A percentile compares a stretch with the other conserved stretches of the same genome.
Conservation (phyloP, 2,888 invertebrate genomes). For the Adelphocoris suturalis region DNA sequence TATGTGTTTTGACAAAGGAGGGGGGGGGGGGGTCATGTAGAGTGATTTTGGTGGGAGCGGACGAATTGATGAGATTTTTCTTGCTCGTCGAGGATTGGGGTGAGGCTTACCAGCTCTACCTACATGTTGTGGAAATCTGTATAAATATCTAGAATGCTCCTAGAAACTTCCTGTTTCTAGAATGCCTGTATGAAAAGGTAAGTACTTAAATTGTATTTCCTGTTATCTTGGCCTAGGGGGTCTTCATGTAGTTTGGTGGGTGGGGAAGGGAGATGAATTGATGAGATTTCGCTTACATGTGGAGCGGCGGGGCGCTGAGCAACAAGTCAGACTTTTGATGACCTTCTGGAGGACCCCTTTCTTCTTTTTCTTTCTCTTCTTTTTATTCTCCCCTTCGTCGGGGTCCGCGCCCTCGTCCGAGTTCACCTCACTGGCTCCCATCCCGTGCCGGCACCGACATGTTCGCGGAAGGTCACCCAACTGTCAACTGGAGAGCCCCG, state of each 20-base stretch:
- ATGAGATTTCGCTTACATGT: conserved; percentile 36
- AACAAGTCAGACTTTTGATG: conserved; percentile 51
- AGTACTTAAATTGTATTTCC: no score
- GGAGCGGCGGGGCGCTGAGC: conserved; percentile 2
- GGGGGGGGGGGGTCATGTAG: no score
- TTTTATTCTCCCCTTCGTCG: conserved; percentile 37
- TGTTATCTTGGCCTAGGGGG: no score
- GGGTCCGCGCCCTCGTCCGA: conserved; percentile 58
- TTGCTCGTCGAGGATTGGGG: background rate
- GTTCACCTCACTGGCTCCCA: conserved; percentile 58
- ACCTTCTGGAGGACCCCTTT: conserved; percentile 57
- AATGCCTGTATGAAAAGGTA: no score
- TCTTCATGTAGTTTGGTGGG: no score
- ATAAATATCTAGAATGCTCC: no score
- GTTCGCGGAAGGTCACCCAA: background rate
- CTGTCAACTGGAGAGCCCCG: conserved; percentile 37
- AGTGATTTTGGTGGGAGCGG: no score
- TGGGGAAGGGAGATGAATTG: background rate
- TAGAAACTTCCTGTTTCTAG: no score
- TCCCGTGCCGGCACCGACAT: background rate
- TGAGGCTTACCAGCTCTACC: no score
- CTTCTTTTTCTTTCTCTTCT: conserved; percentile 51
- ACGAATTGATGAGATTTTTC: conserved; percentile 2
- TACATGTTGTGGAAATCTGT: no score
- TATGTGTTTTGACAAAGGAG: no score